Percentiles rank a stretch among this genome's conserved stretches.
Conservation (phyloP, 1,140 invertebrate species). For the Calliphora vicina region DNA sequence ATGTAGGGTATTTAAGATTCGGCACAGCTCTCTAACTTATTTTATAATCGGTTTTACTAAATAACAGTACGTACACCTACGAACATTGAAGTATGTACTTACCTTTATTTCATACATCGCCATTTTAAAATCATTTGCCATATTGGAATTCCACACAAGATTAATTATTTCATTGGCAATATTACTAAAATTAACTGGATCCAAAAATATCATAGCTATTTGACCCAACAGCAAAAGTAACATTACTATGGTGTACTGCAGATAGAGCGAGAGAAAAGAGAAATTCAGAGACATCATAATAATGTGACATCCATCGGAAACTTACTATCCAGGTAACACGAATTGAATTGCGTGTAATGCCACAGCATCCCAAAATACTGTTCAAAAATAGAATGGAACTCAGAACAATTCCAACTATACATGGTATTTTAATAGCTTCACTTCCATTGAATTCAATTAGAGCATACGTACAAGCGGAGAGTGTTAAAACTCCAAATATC, state of each 20-base stretch:
- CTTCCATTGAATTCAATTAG: constrained; percentile 46
- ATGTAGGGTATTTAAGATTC: no score
- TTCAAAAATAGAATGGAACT: constrained; percentile 50
- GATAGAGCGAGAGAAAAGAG: background rate
- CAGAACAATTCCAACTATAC: constrained; percentile 53
- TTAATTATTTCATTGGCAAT: constrained; percentile 53
- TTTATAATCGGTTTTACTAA: no score
- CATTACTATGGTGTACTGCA: constrained; percentile 51
- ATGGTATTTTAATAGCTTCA: constrained; percentile 51
- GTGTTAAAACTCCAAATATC: constrained; percentile 51
- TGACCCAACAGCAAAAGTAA: constrained; percentile 51
- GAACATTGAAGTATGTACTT: background rate
- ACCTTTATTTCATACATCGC: constrained; percentile 57
- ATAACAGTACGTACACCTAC: no score
- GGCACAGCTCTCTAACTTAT: no score
- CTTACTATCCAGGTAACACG: constrained; percentile 56
- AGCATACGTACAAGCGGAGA: constrained; percentile 52
- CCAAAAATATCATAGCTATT: constrained; percentile 56
- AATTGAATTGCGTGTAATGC: constrained; percentile 48
- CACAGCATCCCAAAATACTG: constrained; percentile 54
- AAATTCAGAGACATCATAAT: no score
- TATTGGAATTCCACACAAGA: constrained; percentile 51
- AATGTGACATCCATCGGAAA: constrained; percentile 10
- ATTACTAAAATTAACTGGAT: constrained; percentile 51
- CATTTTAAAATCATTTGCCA: constrained; percentile 46